These are phyloP conservation scores for Chloroceryle amazona DNA, from an alignment of 2,797 vertebrate species.

Conservation along the genomic window DNA sequence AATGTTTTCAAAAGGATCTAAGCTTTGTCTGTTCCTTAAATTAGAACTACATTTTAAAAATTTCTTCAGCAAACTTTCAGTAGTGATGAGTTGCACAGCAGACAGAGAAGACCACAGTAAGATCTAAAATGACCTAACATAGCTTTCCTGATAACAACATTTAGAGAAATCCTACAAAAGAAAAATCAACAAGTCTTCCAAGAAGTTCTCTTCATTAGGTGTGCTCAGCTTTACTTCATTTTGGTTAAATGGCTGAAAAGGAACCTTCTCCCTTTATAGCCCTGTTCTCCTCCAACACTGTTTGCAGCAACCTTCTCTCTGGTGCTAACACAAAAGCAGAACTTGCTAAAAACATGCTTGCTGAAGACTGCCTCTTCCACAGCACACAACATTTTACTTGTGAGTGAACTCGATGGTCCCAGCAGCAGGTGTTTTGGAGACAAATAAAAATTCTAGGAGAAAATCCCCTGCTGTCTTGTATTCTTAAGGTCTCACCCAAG, in stretches of 20 bases:
- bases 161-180: background rate
- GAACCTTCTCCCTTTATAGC: background rate
- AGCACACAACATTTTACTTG: background rate
- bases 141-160: background rate
- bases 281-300: background rate
- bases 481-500: background rate
- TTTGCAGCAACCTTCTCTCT: background rate
- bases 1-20: background rate
- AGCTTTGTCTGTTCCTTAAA: background rate
- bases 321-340: background rate
- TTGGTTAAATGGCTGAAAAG: background rate
- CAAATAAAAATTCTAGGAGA: background rate
- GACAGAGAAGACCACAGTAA: background rate
- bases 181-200: background rate
- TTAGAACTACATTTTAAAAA: background rate
- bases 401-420: background rate
- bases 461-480: background rate
- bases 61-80: background rate
- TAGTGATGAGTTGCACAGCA: background rate
- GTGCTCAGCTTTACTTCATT: background rate
- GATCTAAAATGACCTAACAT: fast-evolving
- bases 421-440: background rate
- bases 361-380: background rate
- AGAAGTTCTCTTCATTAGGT: background rate
- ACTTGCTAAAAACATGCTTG: background rate